Evolutionary conservation across 2,888 invertebrate species (phyloP).

Genomic region (Cosmia pyralina): DNA sequence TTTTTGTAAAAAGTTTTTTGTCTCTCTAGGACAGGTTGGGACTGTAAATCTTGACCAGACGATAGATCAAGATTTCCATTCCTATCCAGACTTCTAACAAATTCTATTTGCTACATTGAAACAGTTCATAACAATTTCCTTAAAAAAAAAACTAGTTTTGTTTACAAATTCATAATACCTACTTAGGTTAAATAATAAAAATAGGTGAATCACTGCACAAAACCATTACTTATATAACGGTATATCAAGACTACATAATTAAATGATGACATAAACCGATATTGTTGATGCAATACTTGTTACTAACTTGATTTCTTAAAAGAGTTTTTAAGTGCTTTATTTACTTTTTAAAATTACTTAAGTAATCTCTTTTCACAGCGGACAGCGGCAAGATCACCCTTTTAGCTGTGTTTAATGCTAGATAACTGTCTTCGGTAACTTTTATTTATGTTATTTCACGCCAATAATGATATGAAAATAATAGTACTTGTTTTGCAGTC

Average conservation of each 20-base stretch:
- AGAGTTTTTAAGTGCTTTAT: neutral
- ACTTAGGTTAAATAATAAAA: neutral
- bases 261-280: constrained; percentile 40
- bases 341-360: neutral
- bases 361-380: constrained; percentile 21
- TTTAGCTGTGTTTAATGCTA: constrained; percentile 6
- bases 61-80: neutral
- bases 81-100: neutral
- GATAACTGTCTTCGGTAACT: constrained; percentile 2
- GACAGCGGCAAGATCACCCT: neutral
- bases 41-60: neutral
- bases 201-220: no score
- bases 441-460: constrained; percentile 15
- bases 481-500: constrained; percentile 43
- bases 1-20: no score
- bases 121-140: neutral
- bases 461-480: neutral
- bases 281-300: constrained; percentile 21
- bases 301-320: neutral
- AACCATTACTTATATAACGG: no score
- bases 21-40: neutral
- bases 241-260: no score
- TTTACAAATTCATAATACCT: neutral
- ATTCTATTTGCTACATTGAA: neutral
- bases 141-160: neutral